Conservation (phyloP, 1,140 invertebrate species). For the Halictus rubicundus region DNA sequence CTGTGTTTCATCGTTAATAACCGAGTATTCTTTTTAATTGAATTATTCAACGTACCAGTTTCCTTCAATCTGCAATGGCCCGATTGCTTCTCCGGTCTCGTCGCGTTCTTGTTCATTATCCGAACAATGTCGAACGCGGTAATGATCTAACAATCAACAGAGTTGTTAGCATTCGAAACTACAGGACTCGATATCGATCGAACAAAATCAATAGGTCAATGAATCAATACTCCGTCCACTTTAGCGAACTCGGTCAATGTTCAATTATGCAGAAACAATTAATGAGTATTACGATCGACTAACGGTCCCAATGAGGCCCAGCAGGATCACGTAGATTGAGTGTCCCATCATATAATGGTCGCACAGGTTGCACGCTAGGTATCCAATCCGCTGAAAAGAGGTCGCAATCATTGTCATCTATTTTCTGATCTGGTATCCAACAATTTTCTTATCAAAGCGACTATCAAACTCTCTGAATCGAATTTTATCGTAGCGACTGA, state of each 20-base stretch:
- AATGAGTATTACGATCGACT: constrained; percentile 75
- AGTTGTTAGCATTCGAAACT: no score
- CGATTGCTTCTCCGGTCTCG: constrained; percentile 40
- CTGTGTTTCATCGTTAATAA: no score
- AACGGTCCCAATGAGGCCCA: constrained; percentile 78
- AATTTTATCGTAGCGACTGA: constrained; percentile 23
- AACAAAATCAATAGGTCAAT: not conserved
- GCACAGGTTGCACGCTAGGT: constrained; percentile 72
- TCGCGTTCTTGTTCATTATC: constrained; percentile 67
- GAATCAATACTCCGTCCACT: not conserved
- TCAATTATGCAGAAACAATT: constrained; percentile 42
- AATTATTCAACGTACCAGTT: constrained; percentile 36
- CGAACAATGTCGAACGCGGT: constrained; percentile 73
- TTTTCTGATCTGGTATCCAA: no score
- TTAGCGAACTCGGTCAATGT: not conserved
- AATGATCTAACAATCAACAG: constrained; percentile 65
- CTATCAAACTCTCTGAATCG: no score
- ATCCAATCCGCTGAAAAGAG: constrained; percentile 69
- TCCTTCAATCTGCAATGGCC: constrained; percentile 32
- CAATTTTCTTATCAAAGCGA: no score
- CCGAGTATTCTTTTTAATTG: not conserved
- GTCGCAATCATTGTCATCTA: not conserved
- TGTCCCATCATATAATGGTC: constrained; percentile 74
- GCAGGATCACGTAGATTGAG: constrained; percentile 71
- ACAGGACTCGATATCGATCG: no score